Conservation (phyloP, 2,888 invertebrate genomes). For the Apoda limacodes region DNA sequence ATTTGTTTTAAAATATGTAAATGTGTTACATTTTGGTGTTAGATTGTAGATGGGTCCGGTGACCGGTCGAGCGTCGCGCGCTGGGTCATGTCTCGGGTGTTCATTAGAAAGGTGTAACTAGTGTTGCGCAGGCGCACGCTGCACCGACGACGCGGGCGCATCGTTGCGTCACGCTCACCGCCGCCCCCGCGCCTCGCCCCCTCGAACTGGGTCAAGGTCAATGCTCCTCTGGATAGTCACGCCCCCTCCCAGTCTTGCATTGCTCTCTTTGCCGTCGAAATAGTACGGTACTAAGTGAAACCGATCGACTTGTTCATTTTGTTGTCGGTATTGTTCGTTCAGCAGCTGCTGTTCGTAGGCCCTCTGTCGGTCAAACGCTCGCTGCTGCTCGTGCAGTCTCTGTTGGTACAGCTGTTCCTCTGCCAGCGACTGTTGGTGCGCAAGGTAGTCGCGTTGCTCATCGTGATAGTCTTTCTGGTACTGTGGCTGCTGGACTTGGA, state of each 20-base stretch:
- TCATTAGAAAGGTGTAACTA: constrained; percentile 20
- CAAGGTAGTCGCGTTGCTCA: constrained; percentile 11
- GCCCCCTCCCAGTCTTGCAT: constrained; percentile 20
- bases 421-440: constrained; percentile 16
- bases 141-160: constrained; percentile 13
- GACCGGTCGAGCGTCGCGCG: too few species aligned
- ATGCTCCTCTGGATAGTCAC: constrained; percentile 27
- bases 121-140: constrained; percentile 28
- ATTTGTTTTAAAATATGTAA: too few species aligned
- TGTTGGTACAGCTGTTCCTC: constrained; percentile 27
- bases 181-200: constrained; percentile 11
- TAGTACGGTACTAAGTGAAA: constrained; percentile 31
- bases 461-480: constrained; percentile 19
- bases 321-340: constrained; percentile 10
- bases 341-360: constrained; percentile 11
- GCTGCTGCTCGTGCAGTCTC: constrained; percentile 27
- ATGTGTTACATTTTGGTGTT: too few species aligned
- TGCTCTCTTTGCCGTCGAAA: constrained; percentile 18
- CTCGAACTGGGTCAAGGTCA: constrained; percentile 47
- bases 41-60: too few species aligned
- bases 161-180: background rate
- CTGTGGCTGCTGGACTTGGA: constrained; percentile 17
- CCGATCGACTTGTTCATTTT: constrained; percentile 16
- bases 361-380: too few species aligned
- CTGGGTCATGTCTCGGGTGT: too few species aligned